Base-by-base conservation (phyloP, 2,888 invertebrate genomes). In the Noctua comes region DNA sequence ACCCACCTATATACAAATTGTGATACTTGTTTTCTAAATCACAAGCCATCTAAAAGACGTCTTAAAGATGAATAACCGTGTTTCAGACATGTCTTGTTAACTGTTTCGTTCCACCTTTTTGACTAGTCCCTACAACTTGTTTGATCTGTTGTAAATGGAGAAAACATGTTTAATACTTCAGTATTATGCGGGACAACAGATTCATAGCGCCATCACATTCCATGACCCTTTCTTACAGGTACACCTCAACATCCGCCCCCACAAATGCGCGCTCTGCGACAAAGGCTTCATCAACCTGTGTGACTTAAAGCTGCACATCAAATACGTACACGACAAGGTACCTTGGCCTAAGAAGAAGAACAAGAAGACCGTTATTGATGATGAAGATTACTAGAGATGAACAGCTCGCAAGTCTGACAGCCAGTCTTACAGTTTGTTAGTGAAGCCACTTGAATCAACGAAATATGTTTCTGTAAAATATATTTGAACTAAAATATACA, bases 331-430 rank as follows among this genome's bases (percentile, higher is more conserved):
- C 82, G 87, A 90, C 72, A 92, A 92, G 73, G 90, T 89, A 62
- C 93, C 93, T 7, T 93, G 92, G 92, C 93, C 93, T 10, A 92
- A 92, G 80, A 89, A 86, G 72, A 89, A 89, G 40, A 82, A 66
- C 54, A 88, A 89, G 70, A 78, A 59, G 68, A 85, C 72, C 36
- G 77, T 18, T 66, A 70, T 57, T 66, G 88, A 88, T 36, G 86
- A 80, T 24, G 74, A 74, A 18, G 85, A 85, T 0, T 84, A 80
- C 24, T 43, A 65, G 65, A 24, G 16, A 31, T 62, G 18, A 66
- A 43, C n/a, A 43, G n/a, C 10, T n/a, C 18, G 66, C n/a, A n/a
- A 16, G 66, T 66, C n/a, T 66, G 40, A 40, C 40, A 40, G 40
- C 6, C 27, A 59, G 59, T 59, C 1, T 54, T 54, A 24, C 11